These are phyloP conservation scores for Orbicella faveolata DNA, from an alignment of 64 coral and sea anemone species.

Conservation along the genomic window DNA sequence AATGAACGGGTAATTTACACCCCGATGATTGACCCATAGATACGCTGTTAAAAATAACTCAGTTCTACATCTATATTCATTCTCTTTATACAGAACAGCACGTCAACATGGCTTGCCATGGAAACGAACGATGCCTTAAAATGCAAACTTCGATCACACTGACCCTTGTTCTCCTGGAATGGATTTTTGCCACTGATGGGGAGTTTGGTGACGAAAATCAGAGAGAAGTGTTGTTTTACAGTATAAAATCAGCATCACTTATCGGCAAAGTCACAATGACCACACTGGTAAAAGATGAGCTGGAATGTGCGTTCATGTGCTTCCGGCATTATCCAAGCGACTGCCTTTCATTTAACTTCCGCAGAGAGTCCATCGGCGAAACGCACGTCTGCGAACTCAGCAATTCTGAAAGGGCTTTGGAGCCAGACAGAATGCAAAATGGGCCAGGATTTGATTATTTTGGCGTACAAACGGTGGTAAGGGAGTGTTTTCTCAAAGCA, in stretches of 20 bases:
- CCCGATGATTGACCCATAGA: too few relatives aligned
- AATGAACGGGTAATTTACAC: too few relatives aligned
- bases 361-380: not conserved
- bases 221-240: slow-evolving; percentile 5
- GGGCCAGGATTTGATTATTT: not conserved
- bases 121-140: not conserved
- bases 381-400: slow-evolving; percentile 10
- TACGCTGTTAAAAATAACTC: not conserved
- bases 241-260: not conserved
- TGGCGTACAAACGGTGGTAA: not conserved
- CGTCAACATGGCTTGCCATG: not conserved
- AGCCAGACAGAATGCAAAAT: not conserved
- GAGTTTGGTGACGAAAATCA: too few relatives aligned
- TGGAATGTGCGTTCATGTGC: not conserved
- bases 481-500: not conserved
- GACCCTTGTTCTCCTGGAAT: too few relatives aligned
- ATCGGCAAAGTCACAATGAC: not conserved
- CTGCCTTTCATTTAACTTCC: slow-evolving; percentile 22
- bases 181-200: too few relatives aligned
- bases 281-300: not conserved
- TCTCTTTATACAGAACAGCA: not conserved
- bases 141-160: not conserved
- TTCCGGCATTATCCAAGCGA: not conserved
- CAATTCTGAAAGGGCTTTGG: slow-evolving; percentile 10
- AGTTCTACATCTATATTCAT: not conserved